A percentile compares a stretch with the other conserved stretches of the same genome.
phyloP scores from a whole-genome alignment of 2,797 vertebrate species.

The Alauda arvensis region DNA sequence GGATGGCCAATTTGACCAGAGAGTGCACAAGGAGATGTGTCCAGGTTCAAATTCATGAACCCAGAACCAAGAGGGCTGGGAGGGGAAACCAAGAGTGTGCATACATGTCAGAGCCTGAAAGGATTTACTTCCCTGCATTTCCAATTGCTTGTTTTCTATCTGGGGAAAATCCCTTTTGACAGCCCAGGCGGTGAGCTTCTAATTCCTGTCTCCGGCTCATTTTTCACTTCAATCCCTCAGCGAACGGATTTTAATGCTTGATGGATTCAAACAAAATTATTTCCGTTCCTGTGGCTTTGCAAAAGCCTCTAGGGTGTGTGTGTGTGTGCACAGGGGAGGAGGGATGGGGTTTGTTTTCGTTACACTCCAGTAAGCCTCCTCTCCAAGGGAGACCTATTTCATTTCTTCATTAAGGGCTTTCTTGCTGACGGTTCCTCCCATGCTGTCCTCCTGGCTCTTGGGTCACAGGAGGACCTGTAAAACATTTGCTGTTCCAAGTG shows the following conservation, averaged over 20 bases:
- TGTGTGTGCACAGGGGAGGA: not conserved
- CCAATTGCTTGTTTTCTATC: slow-evolving; percentile 62
- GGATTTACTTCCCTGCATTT: slow-evolving; percentile 55
- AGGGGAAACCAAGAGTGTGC: not conserved
- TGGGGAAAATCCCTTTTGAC: slow-evolving; percentile 69
- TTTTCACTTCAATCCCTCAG: slow-evolving; percentile 68
- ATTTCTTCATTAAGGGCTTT: slow-evolving; percentile 27
- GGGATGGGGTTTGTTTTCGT: slow-evolving; percentile 37
- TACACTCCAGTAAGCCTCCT: slow-evolving; percentile 41
- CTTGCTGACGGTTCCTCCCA: not conserved
- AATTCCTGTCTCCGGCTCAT: slow-evolving; percentile 66
- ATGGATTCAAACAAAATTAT: slow-evolving; percentile 71
- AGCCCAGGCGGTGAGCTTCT: slow-evolving; percentile 62
- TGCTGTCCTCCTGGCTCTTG: slow-evolving; percentile 10
- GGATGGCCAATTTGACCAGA: not conserved
- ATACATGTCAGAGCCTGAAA: slow-evolving; percentile 13
- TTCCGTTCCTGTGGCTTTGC: slow-evolving; percentile 65
- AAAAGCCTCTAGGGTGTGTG: slow-evolving; percentile 51
- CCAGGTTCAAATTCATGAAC: not conserved
- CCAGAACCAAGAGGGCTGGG: not conserved
- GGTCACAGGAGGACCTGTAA: not conserved
- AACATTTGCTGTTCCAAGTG: not conserved
- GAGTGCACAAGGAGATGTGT: not conserved
- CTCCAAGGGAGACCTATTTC: slow-evolving; percentile 32
- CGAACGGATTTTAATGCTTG: slow-evolving; percentile 69